Evolutionary conservation across 2,888 invertebrate genomes (phyloP).

Genomic region (Ennomos fuscantarius): DNA sequence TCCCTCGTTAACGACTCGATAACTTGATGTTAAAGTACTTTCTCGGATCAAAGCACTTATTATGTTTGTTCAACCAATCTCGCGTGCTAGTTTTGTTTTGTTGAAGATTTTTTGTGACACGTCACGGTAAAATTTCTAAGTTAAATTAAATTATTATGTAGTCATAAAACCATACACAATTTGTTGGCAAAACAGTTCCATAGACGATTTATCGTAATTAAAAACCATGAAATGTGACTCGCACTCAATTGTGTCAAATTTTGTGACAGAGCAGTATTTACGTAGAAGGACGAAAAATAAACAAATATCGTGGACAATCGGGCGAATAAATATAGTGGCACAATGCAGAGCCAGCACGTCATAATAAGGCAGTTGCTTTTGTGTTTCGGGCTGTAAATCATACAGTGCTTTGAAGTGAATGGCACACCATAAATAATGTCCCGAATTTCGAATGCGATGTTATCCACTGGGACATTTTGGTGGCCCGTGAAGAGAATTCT

Average conservation of each 20-base stretch:
- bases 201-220: conserved; percentile 63
- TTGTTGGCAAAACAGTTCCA: conserved; percentile 62
- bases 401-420: conserved; percentile 81
- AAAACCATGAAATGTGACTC: conserved; percentile 76
- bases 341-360: conserved; percentile 81
- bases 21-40: conserved; percentile 58
- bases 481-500: conserved; percentile 71
- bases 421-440: conserved; percentile 80
- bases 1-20: conserved; percentile 71
- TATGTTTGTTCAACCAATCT: conserved; percentile 50
- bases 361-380: conserved; percentile 83
- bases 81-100: conserved; percentile 25
- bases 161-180: conserved; percentile 35
- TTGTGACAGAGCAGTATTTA: conserved; percentile 78
- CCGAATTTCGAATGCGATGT: conserved; percentile 69
- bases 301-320: conserved; percentile 79
- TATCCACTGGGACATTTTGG: conserved; percentile 70
- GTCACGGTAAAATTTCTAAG: not conserved
- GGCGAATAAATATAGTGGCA: conserved; percentile 76
- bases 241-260: conserved; percentile 67
- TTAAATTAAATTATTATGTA: not conserved
- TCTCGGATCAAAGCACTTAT: conserved; percentile 56
- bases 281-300: conserved; percentile 81
- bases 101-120: not conserved
- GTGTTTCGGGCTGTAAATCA: conserved; percentile 80